Evolutionary conservation across 2,113 vertebrate genomes (phyloP).

Genomic region (Myrmecophaga tridactyla): DNA sequence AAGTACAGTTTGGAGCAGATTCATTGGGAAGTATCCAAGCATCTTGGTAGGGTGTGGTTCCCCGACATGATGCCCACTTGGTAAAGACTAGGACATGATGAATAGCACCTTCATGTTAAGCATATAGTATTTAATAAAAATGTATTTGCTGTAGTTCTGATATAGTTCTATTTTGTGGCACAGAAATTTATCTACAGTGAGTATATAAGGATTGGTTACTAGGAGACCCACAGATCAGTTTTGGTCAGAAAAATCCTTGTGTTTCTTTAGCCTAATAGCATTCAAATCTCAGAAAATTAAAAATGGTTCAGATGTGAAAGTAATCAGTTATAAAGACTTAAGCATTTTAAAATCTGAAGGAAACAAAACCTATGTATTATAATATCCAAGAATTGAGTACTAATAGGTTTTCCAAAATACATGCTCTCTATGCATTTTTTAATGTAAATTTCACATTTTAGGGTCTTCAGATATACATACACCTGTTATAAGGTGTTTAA

Average conservation of each 20-base stretch:
- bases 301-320: constrained; percentile 65
- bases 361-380: constrained; percentile 49
- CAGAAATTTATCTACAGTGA: constrained; percentile 61
- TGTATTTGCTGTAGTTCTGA: constrained; percentile 72
- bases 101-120: constrained; percentile 80
- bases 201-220: constrained; percentile 21
- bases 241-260: constrained; percentile 54
- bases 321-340: constrained; percentile 47
- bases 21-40: constrained; percentile 98
- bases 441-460: constrained; percentile 78
- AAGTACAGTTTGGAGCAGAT: constrained; percentile 96
- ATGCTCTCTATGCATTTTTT: constrained; percentile 73
- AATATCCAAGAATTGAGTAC: constrained; percentile 45
- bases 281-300: constrained; percentile 32
- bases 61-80: constrained; percentile 99
- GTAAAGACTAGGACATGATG: constrained; percentile 80
- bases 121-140: constrained; percentile 69
- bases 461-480: constrained; percentile 81
- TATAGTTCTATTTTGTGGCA: constrained; percentile 68
- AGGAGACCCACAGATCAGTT: background rate
- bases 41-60: constrained; percentile 98
- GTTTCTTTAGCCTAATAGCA: constrained; percentile 58
- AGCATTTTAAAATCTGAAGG: constrained; percentile 52
- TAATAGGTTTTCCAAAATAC: constrained; percentile 67
- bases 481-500: constrained; percentile 85